phyloP scores from a whole-genome alignment of 1,140 invertebrate species.

The Penaeus indicus region DNA sequence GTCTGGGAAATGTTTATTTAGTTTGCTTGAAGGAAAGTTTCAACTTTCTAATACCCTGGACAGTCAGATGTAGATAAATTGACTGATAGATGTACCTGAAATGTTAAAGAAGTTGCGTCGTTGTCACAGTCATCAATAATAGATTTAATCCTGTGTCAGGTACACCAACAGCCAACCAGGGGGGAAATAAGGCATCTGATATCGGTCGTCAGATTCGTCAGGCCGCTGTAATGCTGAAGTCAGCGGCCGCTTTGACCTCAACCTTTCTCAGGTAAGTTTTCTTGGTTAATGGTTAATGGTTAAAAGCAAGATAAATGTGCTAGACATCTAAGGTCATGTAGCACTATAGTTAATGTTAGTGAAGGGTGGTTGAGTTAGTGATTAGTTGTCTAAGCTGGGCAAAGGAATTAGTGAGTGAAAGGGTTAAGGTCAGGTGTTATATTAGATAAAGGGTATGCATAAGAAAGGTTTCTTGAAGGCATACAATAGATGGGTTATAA shows the following conservation, averaged over 20 bases:
- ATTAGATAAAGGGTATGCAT: too few species aligned
- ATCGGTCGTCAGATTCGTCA: slow-evolving; percentile 57
- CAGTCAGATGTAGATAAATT: neutral
- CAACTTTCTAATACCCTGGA: neutral
- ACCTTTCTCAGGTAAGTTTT: slow-evolving; percentile 43
- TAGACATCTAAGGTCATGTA: too few species aligned
- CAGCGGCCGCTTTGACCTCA: slow-evolving; percentile 51
- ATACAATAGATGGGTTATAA: too few species aligned
- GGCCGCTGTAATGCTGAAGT: slow-evolving; percentile 59
- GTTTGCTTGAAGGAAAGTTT: neutral
- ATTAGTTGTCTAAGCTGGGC: too few species aligned
- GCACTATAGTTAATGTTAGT: too few species aligned
- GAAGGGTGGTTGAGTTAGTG: too few species aligned
- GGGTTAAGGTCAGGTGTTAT: too few species aligned
- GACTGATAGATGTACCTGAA: neutral
- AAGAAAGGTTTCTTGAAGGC: too few species aligned
- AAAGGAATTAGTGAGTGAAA: too few species aligned
- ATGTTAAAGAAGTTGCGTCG: neutral
- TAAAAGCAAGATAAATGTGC: too few species aligned
- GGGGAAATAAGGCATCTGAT: slow-evolving; percentile 39
- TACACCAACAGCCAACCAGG: neutral
- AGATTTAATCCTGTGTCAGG: neutral
- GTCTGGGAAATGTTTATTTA: neutral
- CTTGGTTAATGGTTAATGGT: too few species aligned
- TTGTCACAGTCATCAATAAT: neutral